Conservation (phyloP, 1,140 invertebrate genomes). For the Pseudobourletiella spinata region DNA sequence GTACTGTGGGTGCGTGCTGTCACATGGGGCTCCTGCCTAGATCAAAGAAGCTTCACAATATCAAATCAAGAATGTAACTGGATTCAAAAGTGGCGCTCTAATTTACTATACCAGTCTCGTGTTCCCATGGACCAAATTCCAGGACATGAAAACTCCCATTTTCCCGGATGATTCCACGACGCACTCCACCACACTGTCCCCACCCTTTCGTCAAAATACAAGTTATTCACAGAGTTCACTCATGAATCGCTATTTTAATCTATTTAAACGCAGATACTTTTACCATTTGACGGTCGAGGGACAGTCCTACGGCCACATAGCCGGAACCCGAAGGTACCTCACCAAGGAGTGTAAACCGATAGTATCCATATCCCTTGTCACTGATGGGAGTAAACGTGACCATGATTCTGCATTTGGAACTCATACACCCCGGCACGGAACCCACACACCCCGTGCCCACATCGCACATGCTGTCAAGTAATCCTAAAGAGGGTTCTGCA, state of each 20-base stretch:
- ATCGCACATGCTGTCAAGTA: too few relatives aligned
- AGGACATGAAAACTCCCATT: background rate
- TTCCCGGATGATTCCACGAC: background rate
- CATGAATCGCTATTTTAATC: too few relatives aligned
- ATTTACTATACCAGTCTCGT: too few relatives aligned
- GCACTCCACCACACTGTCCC: conserved; percentile 9
- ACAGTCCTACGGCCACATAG: conserved; percentile 10
- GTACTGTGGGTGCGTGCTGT: background rate
- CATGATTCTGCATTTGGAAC: background rate
- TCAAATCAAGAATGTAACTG: background rate
- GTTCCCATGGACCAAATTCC: too few relatives aligned
- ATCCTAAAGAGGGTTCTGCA: background rate
- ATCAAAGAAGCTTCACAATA: too few relatives aligned
- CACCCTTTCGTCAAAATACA: too few relatives aligned
- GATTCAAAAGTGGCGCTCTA: background rate
- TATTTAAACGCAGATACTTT: too few relatives aligned
- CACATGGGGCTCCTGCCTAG: too few relatives aligned
- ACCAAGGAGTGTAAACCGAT: background rate
- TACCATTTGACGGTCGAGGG: conserved; percentile 2
- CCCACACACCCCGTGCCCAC: background rate
- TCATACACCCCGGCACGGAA: background rate
- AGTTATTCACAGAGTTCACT: too few relatives aligned
- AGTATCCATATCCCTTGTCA: background rate
- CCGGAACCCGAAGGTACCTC: background rate
- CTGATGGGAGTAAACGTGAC: background rate